phyloP scores from a whole-genome alignment of 2,113 vertebrate species.

The Perca schrenkii region DNA sequence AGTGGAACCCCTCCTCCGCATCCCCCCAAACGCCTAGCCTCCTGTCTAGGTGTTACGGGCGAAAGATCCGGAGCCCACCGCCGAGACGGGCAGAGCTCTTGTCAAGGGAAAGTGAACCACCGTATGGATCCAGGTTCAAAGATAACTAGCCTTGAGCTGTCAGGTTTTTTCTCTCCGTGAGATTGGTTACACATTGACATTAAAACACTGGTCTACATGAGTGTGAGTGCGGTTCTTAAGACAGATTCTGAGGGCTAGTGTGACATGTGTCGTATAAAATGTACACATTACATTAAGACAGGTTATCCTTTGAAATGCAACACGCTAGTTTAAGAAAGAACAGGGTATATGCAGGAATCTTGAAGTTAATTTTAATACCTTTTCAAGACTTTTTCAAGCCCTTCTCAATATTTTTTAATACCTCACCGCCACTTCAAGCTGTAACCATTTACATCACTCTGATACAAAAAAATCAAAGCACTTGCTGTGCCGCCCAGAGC shows the following conservation, averaged over 20 bases:
- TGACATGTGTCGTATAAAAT: not conserved
- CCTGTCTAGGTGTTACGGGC: conserved; percentile 8
- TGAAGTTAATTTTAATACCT: no score
- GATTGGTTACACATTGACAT: conserved; percentile 21
- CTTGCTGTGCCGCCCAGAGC: no score
- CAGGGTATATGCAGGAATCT: no score
- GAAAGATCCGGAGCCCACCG: conserved; percentile 24
- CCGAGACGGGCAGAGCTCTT: conserved; percentile 7
- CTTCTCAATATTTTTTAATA: no score
- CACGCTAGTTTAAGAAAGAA: not conserved
- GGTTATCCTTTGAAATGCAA: conserved; percentile 3
- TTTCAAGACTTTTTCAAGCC: no score
- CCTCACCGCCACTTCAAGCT: no score
- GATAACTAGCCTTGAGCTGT: conserved; percentile 59
- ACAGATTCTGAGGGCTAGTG: not conserved
- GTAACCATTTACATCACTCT: no score
- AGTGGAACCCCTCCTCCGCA: conserved; percentile 5
- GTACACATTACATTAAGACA: not conserved
- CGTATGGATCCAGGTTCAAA: conserved; percentile 55
- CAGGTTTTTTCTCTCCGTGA: conserved; percentile 7
- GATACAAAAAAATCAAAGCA: no score
- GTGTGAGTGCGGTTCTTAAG: not conserved
- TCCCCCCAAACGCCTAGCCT: conserved; percentile 7
- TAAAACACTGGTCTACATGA: conserved; percentile 12
- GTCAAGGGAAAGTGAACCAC: conserved; percentile 24